Base-by-base conservation (phyloP, 2,888 invertebrate species). In the Alloscopus bannaensis region DNA sequence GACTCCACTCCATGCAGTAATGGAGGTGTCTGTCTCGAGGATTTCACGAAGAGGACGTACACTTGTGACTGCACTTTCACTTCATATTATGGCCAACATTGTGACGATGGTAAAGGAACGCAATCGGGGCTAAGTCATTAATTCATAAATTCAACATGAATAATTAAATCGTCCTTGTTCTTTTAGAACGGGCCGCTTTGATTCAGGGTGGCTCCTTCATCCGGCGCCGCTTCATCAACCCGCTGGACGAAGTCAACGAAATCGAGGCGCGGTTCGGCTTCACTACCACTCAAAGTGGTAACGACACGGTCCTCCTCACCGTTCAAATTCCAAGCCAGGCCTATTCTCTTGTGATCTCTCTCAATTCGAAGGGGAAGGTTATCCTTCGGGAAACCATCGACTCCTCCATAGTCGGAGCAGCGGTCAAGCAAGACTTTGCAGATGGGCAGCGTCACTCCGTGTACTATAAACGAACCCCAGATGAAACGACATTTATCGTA, bases 41-140 rank as follows among this genome's bases (percentile, higher is more conserved):
- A 96, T 87, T 97, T 97, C 88, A 92, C 93, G 16, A 93, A 93
- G 81, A 94, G 95, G 86, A 93, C 94, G 83, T 94, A 95, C 84
- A 93, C 93, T 11, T 97, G 97, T 87, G 93, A 96, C 84, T 97
- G 96, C 86, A 94, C 95, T 86, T 91, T 94, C 81, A 96, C 96
- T 0, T 96, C 96, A 75, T 97, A 96, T 87, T 93, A 94, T 84
- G 96, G 96, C 16, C 95, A 95, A 86, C 92, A 93, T 86, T 96
- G 96, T 87, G 93, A 93, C 84, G 95, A 95, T 84, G 91, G 90
- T 90, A 87, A 3, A 3, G 36, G 13, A 36, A 36, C 36, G 6
- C 6, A n/a, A n/a, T n/a, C n/a, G n/a, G n/a, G n/a, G n/a, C n/a
- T n/a, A n/a, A n/a, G n/a, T n/a, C 13, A 36, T 8, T 8, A 36